Evolutionary conservation across 2,888 invertebrate species (phyloP).

Genomic region (Drosophila siamana): DNA sequence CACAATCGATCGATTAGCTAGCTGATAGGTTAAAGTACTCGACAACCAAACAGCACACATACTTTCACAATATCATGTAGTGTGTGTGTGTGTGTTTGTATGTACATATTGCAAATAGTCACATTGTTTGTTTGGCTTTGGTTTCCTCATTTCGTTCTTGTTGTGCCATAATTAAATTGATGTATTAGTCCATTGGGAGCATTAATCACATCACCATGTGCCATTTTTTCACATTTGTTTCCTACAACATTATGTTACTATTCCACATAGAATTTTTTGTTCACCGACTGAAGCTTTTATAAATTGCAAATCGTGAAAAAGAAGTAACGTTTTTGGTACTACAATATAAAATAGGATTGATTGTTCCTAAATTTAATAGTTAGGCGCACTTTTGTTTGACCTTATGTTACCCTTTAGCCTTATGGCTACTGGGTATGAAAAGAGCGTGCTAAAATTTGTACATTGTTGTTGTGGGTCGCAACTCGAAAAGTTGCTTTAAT

Average conservation of each 20-base stretch:
- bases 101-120: conserved; percentile 14
- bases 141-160: conserved; percentile 17
- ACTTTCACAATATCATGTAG: conserved; percentile 5
- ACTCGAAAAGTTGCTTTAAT: neutral
- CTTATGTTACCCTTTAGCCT: neutral
- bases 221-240: conserved; percentile 22
- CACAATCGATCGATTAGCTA: conserved; percentile 74
- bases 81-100: conserved; percentile 29
- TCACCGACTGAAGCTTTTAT: conserved; percentile 6
- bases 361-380: too few species aligned
- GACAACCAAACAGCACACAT: conserved; percentile 38
- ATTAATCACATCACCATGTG: conserved; percentile 42
- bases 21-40: conserved; percentile 69
- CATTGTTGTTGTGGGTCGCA: neutral
- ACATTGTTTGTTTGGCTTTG: conserved; percentile 39
- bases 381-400: too few species aligned
- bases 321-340: neutral
- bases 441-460: neutral
- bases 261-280: neutral
- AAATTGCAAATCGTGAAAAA: conserved; percentile 1
- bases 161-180: conserved; percentile 67
- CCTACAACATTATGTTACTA: neutral
- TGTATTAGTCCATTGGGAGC: conserved; percentile 58
- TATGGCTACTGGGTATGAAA: neutral
- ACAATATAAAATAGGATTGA: too few species aligned